Evolutionary conservation across 2,797 vertebrate genomes (phyloP).

Genomic region (Sebastes melanostomus): DNA sequence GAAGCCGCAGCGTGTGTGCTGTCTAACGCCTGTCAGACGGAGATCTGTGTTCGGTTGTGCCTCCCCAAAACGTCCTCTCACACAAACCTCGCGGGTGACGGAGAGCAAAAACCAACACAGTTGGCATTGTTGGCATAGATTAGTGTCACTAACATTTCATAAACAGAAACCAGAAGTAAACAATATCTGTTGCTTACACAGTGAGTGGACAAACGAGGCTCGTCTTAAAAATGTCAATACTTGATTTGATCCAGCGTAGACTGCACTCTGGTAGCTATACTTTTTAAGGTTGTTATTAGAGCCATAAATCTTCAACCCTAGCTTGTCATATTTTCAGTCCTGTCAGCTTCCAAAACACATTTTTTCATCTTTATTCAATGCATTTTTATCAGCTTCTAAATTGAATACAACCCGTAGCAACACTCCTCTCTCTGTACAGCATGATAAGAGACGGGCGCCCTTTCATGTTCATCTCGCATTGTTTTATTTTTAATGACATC

Average conservation of each 20-base stretch:
- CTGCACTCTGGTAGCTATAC: background rate
- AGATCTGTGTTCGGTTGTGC: slow-evolving; percentile 40
- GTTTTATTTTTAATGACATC: slow-evolving; percentile 54
- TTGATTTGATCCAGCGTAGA: background rate
- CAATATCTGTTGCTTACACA: background rate
- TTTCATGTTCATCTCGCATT: slow-evolving; percentile 47
- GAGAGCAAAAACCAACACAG: slow-evolving; percentile 24
- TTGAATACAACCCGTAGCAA: background rate
- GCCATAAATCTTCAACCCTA: background rate
- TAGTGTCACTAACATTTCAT: slow-evolving; percentile 44
- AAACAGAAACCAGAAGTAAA: slow-evolving; percentile 39
- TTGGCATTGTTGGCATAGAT: slow-evolving; percentile 51
- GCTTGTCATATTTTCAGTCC: background rate
- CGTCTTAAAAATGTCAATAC: background rate
- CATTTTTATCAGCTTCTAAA: slow-evolving; percentile 38
- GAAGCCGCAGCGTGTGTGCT: background rate
- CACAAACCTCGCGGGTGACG: background rate
- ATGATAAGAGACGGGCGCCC: slow-evolving; percentile 6
- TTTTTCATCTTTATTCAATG: slow-evolving; percentile 6
- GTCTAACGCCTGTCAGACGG: slow-evolving; percentile 20
- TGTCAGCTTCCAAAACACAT: slow-evolving; percentile 2
- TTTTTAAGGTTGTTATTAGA: background rate
- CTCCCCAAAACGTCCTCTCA: slow-evolving; percentile 24
- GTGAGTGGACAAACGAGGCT: background rate
- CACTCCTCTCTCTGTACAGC: background rate